Conservation (phyloP, 1,140 invertebrate species). For the Neomicropteryx cornuta region DNA sequence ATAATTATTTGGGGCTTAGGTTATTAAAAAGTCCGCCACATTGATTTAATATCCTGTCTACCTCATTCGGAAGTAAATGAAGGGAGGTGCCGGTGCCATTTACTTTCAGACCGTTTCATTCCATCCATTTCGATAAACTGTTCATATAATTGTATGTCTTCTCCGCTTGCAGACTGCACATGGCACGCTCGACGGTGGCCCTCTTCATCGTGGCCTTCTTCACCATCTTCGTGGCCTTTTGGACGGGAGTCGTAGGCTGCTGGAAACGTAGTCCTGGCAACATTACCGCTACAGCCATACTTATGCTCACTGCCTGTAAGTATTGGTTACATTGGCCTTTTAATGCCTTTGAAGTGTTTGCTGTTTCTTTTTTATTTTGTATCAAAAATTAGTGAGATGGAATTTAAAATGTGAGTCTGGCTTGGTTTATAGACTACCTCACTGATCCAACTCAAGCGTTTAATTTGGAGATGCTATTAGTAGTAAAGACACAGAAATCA, state of each 20-base stretch:
- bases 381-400: no score
- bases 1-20: conserved; percentile 8
- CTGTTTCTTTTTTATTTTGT: conserved; percentile 6
- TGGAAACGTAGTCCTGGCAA: conserved; percentile 88
- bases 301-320: conserved; percentile 83
- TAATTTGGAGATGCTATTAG: no score
- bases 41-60: no score
- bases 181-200: conserved; percentile 84
- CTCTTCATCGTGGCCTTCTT: conserved; percentile 85
- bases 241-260: conserved; percentile 85
- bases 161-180: conserved; percentile 64
- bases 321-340: conserved; percentile 16
- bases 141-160: no score
- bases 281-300: conserved; percentile 84
- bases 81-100: no score
- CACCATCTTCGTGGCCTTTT: conserved; percentile 83
- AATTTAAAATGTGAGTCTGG: conserved; percentile 7
- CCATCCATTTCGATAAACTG: no score
- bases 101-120: no score
- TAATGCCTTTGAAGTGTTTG: conserved; percentile 6
- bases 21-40: conserved; percentile 8
- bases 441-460: no score
- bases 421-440: no score
- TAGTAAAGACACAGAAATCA: no score
- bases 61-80: no score